Evolutionary conservation across 1,140 invertebrate genomes (phyloP), one percentile per base, ranked within the genome.

Genomic region (Drosophila insularis): DNA sequence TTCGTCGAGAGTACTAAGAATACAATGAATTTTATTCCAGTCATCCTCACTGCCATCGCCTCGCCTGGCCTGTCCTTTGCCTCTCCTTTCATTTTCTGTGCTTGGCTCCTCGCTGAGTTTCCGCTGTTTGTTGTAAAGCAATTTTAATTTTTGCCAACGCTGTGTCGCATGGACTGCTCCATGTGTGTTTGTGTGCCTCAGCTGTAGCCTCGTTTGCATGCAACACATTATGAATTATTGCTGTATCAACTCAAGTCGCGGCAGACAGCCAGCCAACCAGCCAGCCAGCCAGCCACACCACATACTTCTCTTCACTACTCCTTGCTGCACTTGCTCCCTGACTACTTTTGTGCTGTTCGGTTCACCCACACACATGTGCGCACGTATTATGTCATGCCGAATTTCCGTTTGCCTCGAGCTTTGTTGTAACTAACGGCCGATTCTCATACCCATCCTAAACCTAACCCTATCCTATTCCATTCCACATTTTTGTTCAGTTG

Each of bases 201-300:
- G 81, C 86, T 86, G 86, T 72, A 90, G 87, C 79, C 80, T 90
- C 74, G 87, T 87, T 86, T 90, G 87, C 87, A 90, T 90, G 87
- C 87, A 90, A 90, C 87, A 90, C 82, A 90, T 90, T 90, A 90
- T 90, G 82, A 90, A 90, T 90, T 90, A 90, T 90, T 90, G 87
- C 87, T 90, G 87, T 86, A 90, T 87, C 77, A 89, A 89, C 85
- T 89, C 85, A 89, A 89, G 80, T 89, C 85, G 85, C 85, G 84
- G 80, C 72, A 69, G 71, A 68, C 78, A 78, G 55, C 55, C 55
- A 37, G 43, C 63, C 68, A 77, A 65, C 73, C 74, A 65, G 60
- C 73, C 62, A 80, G 65, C 68, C 54, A 27, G 35, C 54, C 74
- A 65, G 66, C 35, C 31, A 31, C 55, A 58, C 55, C 55, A 40